Evolutionary conservation across 2,113 vertebrate species (phyloP), one percentile per base, ranked within the genome.

Genomic region (Microcebus lehilahytsara): DNA sequence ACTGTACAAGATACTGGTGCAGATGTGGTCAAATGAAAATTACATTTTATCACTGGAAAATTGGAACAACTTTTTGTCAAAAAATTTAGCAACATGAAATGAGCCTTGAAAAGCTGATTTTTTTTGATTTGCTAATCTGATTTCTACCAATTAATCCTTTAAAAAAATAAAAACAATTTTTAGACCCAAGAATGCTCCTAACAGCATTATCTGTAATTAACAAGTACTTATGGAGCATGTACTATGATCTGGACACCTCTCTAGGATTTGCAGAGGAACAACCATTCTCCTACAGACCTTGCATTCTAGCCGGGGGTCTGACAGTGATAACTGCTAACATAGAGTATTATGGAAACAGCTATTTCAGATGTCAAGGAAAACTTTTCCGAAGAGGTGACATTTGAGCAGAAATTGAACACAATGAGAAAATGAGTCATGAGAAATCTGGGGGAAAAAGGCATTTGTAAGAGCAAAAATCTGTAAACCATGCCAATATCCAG

Each of bases 241-340:
- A 2, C 20, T 53, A 40, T 51, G 11, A 37, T 9, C 23, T 66
- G 13, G 2, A 11, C 4, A 51, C 3, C 2, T 12, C 20, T 64
- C 60, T 25, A n/a, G 42, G 17, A 58, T 7, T 27, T 49, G 19
- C 20, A 77, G 20, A 40, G 13, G 53, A 51, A 30, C 0, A 17
- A 9, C 7, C 10, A 40, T 77, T 81, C 19, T 80, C 46, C 22
- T 22, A 3, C 2, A 56, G 30, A 49, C 0, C 2, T 69, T 80
- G 9, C 1, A 30, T 64, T 85, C 49, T 51, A 7, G 0, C 23
- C 5, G 9, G 8, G 0, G 14, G 0, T 17, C 66, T 46, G 8
- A n/a, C 17, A 40, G 1, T 46, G 16, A 77, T 40, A 37, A 56
- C 5, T 3, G 17, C 7, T 32, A 62, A 46, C 8, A 25, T 0